Conservation (phyloP, 2,888 invertebrate species). For the Volucella inanis region DNA sequence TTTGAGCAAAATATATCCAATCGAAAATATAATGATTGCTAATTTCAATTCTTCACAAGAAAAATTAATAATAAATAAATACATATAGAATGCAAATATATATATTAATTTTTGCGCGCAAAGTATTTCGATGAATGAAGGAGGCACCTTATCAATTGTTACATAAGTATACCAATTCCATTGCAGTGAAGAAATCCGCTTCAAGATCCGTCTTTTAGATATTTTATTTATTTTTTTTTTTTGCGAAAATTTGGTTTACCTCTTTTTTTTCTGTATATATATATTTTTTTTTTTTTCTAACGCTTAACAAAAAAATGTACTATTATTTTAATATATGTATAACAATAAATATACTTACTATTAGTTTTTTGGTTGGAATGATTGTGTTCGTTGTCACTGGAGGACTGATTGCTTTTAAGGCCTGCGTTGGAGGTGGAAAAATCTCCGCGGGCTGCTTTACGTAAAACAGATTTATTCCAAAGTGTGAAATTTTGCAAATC, state of each 20-base stretch:
- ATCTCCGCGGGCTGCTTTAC: conserved; percentile 83
- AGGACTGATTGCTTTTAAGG: conserved; percentile 83
- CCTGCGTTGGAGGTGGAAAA: conserved; percentile 82
- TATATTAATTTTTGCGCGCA: conserved; percentile 50
- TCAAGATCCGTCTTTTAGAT: background rate
- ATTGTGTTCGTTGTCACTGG: conserved; percentile 81
- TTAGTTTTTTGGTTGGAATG: conserved; percentile 83
- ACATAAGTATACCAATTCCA: conserved; percentile 49
- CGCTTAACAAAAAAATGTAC: too few species aligned
- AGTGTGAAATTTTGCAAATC: conserved; percentile 83
- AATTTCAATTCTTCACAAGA: background rate
- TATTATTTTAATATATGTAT: background rate
- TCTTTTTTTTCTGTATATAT: background rate
- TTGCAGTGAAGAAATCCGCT: background rate
- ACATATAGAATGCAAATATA: background rate
- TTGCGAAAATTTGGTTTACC: background rate
- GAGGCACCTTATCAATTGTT: conserved; percentile 46
- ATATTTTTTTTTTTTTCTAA: background rate
- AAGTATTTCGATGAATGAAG: background rate
- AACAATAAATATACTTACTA: conserved; percentile 80
- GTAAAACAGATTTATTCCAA: conserved; percentile 84
- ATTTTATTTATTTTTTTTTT: background rate
- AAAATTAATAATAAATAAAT: background rate
- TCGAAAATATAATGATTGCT: background rate
- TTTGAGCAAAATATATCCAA: background rate